Evolutionary conservation across 1,140 invertebrate species (phyloP), one percentile per base, ranked within the genome.

Genomic region (Archegozetes longisetosus): DNA sequence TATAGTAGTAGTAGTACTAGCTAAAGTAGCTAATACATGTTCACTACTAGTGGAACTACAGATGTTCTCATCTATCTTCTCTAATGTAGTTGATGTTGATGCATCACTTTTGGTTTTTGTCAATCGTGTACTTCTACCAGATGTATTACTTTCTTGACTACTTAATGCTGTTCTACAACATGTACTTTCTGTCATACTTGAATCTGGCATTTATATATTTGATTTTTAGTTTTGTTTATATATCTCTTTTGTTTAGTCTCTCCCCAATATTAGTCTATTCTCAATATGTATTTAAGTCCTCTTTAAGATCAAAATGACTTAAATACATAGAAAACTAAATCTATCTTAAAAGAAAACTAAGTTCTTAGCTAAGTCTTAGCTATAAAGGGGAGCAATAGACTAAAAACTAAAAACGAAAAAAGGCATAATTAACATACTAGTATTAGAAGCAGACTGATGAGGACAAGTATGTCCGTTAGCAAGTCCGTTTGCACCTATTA

Each of bases 21-120:
- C 50, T 25, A n/a, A 9, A 4, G 6, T 40, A 9, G 32, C 6
- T 40, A 9, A 9, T 40, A 17, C 17, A 9, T 6, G 32, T 40
- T 40, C 32, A 40, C 32, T 40, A 40, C 32, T 40, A 47, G n/a
- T 47, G 12, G 12, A 47, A 47, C n/a, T 47, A 47, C n/a, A 47
- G n/a, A n/a, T n/a, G n/a, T n/a, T 1, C 40, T 57, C 55, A 47
- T 47, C 46, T 14, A n/a, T n/a, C 20, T 3, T 47, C 14, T 58
- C 57, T 50, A 50, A 47, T 14, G 28, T 28, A n/a, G 61, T 62
- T 22, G 46, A 62, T 22, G 55, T 60, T 13, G 58, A 61, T 3
- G 61, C 61, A 46, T 62, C 61, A 52, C 56, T 59, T 49, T 62
- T 62, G 3, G 59, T 61, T 46, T 62, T 62, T 14, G 50, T 23